phyloP scores from a whole-genome alignment of 2,888 invertebrate genomes.

The Cordilura impudica region DNA sequence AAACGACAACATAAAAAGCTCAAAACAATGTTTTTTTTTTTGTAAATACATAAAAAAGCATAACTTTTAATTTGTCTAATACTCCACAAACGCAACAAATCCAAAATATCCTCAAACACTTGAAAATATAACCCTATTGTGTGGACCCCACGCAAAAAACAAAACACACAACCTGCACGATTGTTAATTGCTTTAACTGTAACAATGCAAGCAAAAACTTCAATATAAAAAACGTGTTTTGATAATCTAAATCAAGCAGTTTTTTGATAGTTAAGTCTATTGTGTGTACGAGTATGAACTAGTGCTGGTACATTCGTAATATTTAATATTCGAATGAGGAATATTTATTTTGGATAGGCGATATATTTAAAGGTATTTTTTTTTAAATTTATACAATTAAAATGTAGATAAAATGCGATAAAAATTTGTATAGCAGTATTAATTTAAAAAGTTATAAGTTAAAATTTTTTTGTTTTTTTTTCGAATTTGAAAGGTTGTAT shows the following conservation, averaged over 20 bases:
- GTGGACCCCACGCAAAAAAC: background rate
- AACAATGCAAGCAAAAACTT: constrained; percentile 8
- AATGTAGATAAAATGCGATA: too few species aligned
- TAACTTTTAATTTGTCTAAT: constrained; percentile 11
- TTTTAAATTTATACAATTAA: too few species aligned
- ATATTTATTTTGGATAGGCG: too few species aligned
- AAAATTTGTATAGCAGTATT: too few species aligned
- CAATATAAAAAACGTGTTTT: background rate
- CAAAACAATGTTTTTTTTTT: too few species aligned
- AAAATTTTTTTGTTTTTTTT: too few species aligned
- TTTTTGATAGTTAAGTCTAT: constrained; percentile 50
- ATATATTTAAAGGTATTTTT: too few species aligned
- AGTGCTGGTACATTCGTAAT: too few species aligned
- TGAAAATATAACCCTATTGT: constrained; percentile 11
- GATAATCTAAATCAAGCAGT: constrained; percentile 30
- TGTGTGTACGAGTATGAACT: background rate
- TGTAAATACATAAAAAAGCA: constrained; percentile 28
- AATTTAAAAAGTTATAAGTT: too few species aligned
- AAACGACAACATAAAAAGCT: constrained; percentile 15
- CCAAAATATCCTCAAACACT: background rate
- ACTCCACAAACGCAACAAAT: background rate
- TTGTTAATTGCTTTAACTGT: constrained; percentile 19
- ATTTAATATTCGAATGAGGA: too few species aligned
- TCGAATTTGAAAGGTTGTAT: too few species aligned
- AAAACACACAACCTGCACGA: constrained; percentile 1